Percentiles rank a stretch among this genome's conserved stretches.
phyloP scores from a whole-genome alignment of 2,113 vertebrate genomes.

The Colossoma macropomum region DNA sequence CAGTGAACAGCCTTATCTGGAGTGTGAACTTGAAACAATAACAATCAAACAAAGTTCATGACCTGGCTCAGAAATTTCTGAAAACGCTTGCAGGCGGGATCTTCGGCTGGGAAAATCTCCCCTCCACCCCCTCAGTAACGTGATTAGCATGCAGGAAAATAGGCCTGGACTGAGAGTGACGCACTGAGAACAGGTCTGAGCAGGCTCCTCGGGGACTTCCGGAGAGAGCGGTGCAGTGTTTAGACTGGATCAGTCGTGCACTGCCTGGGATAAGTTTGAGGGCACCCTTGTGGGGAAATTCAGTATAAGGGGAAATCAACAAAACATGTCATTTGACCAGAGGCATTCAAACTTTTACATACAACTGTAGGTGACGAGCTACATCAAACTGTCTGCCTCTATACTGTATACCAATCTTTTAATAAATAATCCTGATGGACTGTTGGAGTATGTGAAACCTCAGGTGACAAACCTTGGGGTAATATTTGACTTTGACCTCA shows the following conservation, averaged over 20 bases:
- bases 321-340: too few species aligned
- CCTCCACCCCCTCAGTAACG: constrained; percentile 24
- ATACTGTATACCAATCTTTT: too few species aligned
- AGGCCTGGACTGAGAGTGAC: constrained; percentile 65
- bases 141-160: constrained; percentile 62
- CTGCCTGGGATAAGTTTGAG: too few species aligned
- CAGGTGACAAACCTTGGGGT: too few species aligned
- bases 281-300: too few species aligned
- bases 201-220: constrained; percentile 52
- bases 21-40: constrained; percentile 30
- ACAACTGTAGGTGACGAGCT: too few species aligned
- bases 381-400: too few species aligned
- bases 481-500: too few species aligned
- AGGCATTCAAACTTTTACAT: too few species aligned
- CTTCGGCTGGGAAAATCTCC: constrained; percentile 69
- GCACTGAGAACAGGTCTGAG: constrained; percentile 24
- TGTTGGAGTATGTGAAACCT: too few species aligned
- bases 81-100: constrained; percentile 52
- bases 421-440: too few species aligned
- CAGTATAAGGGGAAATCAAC: too few species aligned
- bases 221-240: constrained; percentile 66
- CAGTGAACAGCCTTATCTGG: background rate
- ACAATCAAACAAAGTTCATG: constrained; percentile 22
- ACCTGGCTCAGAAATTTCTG: constrained; percentile 47
- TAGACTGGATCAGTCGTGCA: constrained; percentile 73